Conservation (phyloP, 2,797 vertebrate species). For the Sciurus vulgaris region DNA sequence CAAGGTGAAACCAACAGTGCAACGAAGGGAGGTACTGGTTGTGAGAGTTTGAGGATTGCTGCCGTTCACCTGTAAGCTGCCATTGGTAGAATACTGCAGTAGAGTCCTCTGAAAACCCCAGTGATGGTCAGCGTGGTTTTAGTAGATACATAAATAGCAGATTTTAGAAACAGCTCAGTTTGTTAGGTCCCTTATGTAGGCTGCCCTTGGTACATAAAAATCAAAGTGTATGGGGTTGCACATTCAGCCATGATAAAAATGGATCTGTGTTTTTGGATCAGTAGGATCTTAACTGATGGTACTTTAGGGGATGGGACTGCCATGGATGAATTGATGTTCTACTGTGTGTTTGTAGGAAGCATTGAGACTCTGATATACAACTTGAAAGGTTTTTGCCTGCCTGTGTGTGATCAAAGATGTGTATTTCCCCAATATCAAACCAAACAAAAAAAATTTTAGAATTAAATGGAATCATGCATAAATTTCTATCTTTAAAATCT, state of each 20-base stretch:
- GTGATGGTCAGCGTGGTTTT: neutral
- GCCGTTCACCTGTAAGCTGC: no score
- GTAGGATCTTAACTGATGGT: neutral
- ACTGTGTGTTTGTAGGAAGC: neutral
- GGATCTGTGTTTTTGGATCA: neutral
- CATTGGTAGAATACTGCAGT: neutral
- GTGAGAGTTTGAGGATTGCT: neutral
- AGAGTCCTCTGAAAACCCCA: neutral
- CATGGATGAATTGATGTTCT: neutral
- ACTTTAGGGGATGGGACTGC: neutral
- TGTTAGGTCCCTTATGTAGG: neutral
- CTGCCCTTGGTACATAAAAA: neutral
- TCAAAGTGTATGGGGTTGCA: neutral
- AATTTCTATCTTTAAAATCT: neutral
- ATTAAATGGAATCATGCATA: neutral
- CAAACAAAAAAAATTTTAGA: neutral
- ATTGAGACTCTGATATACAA: neutral
- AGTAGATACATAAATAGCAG: neutral
- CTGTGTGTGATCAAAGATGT: neutral
- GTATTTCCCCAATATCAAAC: neutral
- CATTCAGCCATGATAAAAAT: neutral
- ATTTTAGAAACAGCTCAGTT: neutral
- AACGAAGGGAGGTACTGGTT: neutral
- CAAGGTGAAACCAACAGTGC: neutral
- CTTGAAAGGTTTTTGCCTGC: neutral